Evolutionary conservation across 2,888 invertebrate genomes (phyloP).

Genomic region (Drosophila antonietae): DNA sequence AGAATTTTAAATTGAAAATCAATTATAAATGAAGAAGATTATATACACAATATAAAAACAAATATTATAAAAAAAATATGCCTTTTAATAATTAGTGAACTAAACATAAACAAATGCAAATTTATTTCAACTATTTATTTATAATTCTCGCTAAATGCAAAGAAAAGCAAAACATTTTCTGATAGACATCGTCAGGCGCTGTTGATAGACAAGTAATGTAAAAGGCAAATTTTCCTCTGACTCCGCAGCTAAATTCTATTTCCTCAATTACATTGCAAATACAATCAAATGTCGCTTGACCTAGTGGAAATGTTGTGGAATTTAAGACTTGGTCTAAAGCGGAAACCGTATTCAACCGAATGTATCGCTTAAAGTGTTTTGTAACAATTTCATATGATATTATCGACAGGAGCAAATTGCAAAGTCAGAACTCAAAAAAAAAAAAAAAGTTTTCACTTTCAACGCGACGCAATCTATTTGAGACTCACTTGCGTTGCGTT

Average conservation of each 20-base stretch:
- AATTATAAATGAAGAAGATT: too few species aligned
- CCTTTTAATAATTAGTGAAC: too few species aligned
- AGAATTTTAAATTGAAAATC: too few species aligned
- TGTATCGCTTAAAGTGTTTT: conserved; percentile 10
- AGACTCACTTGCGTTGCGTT: conserved; percentile 43
- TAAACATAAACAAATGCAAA: too few species aligned
- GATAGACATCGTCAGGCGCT: not conserved
- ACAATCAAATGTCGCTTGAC: not conserved
- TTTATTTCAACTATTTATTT: too few species aligned
- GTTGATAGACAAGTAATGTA: not conserved
- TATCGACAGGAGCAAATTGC: conserved; percentile 17
- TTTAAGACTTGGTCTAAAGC: not conserved
- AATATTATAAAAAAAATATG: too few species aligned
- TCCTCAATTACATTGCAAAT: not conserved
- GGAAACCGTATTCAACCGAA: not conserved
- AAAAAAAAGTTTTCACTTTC: conserved; percentile 58
- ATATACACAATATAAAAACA: too few species aligned
- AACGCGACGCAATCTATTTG: conserved; percentile 61
- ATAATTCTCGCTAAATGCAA: too few species aligned
- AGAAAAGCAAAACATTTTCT: not conserved
- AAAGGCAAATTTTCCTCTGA: too few species aligned
- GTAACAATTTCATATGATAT: conserved; percentile 5
- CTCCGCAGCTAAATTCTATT: not conserved
- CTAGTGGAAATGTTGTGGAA: not conserved
- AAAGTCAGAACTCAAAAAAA: conserved; percentile 31